Base-by-base conservation (phyloP, 2,888 invertebrate genomes). In the Pegoplata infirma region DNA sequence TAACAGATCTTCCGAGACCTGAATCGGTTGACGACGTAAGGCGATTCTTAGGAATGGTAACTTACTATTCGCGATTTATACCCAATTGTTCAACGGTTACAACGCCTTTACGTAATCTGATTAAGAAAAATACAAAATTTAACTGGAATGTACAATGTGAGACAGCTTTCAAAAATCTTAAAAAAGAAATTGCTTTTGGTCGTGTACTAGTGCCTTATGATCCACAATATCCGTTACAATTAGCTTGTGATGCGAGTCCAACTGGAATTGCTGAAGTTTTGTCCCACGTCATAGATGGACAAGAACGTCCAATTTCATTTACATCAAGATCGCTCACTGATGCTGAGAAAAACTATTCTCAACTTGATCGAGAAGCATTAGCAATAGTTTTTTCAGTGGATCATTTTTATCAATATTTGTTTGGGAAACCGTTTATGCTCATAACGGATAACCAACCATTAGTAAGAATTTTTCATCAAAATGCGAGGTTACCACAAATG, bases 41-140 rank as follows among this genome's bases (percentile, higher is more conserved):
- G 8, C 40, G 72, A 40, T 79, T 79, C 58, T 58, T 78, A 25
- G 80, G 76, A 12, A 77, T 78, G 67, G 76, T 71, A 10, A 78
- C 76, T 3, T 79, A 79, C 23, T 80, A 81, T 19, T 53, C 64
- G 4, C 59, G 76, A 5, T 81, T 80, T 46, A 82, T 82, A 25
- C 74, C 61, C 40, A 71, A 76, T 46, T 46, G 21, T 51, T 76
- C 76, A 44, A 63, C 78, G 40, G 63, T 72, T 0, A 80, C 77
- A 59, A 7, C 76, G 53, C 76, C 76, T 44, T 16, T 80, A 40
- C 51, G 74, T 8, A 47, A 67, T 8, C 63, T 80, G 0, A 14
- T 66, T 10, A 59, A 67, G 44, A 80, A 80, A 40, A 59, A 69
- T 17, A 17, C 63, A 47, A 56, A 36, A 23, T 78, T 81, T 40